Percentiles rank a stretch among this genome's conserved stretches.
Conservation (phyloP, 1,140 invertebrate species). For the Brachionus sp. region DNA sequence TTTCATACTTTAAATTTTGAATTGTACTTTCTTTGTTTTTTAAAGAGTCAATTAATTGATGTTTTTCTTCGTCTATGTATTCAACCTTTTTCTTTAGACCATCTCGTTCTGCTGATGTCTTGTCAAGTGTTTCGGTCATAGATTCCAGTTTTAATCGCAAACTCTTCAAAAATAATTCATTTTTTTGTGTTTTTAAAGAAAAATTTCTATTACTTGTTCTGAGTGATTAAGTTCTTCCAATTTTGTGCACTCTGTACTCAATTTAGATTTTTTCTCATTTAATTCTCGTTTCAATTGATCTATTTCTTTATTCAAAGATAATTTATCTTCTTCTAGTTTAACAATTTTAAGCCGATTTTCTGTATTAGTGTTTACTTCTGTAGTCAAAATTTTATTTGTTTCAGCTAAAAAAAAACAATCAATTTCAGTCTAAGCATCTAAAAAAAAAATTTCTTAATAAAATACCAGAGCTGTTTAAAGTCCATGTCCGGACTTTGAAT, state of each 20-base stretch:
- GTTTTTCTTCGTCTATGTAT: not conserved
- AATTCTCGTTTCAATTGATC: slow-evolving; percentile 22
- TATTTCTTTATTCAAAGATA: slow-evolving; percentile 32
- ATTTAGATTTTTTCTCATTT: not conserved
- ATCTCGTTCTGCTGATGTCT: slow-evolving; percentile 15
- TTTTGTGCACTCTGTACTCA: not conserved
- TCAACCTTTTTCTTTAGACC: not conserved
- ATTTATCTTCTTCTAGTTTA: slow-evolving; percentile 33
- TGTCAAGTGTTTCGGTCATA: not conserved
- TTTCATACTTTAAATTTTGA: slow-evolving; percentile 13
- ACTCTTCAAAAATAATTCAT: not conserved
- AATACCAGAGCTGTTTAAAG: too few species aligned
- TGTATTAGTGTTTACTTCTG: not conserved
- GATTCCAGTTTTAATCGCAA: slow-evolving; percentile 6
- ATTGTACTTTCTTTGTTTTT: not conserved
- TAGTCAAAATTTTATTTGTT: not conserved
- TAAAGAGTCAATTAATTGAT: not conserved
- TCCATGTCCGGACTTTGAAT: too few species aligned
- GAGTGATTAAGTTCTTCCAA: not conserved
- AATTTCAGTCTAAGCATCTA: too few species aligned
- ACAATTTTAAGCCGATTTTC: not conserved
- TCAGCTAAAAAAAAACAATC: not conserved
- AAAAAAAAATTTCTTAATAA: too few species aligned
- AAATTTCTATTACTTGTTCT: not conserved
- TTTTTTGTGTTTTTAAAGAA: not conserved